Conservation (phyloP, 1,140 invertebrate species). For the Oryctes rhinoceros region DNA sequence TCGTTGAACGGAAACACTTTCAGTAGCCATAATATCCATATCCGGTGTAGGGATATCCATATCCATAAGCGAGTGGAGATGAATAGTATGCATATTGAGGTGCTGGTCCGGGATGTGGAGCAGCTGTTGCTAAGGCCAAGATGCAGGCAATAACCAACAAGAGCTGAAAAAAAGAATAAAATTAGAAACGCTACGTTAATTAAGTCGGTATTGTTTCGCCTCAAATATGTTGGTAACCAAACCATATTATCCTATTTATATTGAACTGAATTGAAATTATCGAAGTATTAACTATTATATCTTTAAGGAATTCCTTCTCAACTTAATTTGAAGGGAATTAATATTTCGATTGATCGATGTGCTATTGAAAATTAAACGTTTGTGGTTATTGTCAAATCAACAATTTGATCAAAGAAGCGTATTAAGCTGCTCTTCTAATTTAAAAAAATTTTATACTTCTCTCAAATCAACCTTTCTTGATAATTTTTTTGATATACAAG, state of each 20-base stretch:
- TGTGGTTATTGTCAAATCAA: no score
- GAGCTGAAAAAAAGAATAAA: not conserved
- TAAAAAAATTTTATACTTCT: no score
- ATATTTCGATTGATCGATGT: no score
- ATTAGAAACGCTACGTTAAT: not conserved
- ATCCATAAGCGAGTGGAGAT: not conserved
- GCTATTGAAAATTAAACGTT: no score
- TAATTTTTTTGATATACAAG: no score
- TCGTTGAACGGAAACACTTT: not conserved
- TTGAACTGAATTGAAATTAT: no score
- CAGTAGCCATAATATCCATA: constrained; percentile 2
- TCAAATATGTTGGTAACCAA: not conserved
- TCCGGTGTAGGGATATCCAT: not conserved
- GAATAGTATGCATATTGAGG: constrained; percentile 19
- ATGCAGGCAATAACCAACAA: constrained; percentile 14
- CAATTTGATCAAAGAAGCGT: no score
- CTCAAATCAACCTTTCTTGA: no score
- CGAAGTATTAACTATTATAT: no score
- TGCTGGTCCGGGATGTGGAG: not conserved
- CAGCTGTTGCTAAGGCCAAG: not conserved
- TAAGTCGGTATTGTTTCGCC: not conserved
- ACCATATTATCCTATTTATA: not conserved
- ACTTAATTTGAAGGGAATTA: no score
- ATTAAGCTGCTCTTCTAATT: no score
- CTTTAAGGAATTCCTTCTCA: no score